Evolutionary conservation across 2,113 vertebrate genomes (phyloP), one percentile per base, ranked within the genome.

Genomic region (Neoarius graeffei): DNA sequence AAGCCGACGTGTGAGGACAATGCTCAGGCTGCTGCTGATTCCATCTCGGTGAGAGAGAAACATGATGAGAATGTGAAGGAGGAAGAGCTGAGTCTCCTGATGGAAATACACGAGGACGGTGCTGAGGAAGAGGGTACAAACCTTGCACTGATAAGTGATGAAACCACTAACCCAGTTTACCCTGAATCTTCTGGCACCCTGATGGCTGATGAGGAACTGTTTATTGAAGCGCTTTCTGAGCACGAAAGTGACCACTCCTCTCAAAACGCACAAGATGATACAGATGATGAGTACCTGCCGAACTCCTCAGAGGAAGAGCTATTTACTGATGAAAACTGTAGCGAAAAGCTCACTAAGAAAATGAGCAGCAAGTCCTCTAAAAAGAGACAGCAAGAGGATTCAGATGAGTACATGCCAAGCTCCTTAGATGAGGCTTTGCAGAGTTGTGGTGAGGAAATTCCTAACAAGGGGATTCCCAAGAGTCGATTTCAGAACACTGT

Each of bases 401-500:
- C 59, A 0, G 54, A 79, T 15, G 48, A 35, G 35, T 66, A 62
- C 27, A n/a, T 54, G 48, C 11, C 50, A 5, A 77, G 73, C 57
- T 80, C 83, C 52, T 73, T 50, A 1, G 62, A 86, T 9, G 73
- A 85, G 11, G 10, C 42, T 17, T 62, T 27, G 35, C 57, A 64
- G 20, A 76, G 66, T n/a, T 76, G 69, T 1, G 71, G 52, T 9
- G 60, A 80, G 19, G 71, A 79, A 5, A 27, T n/a, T 23, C 67
- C 74, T 66, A 59, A 80, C 0, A 19, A 19, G 13, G 85, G 60
- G 19, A 19, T 23, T 25, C 6, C 27, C 14, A 77, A 62, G 25
- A 79, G 66, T 25, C 74, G 42, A 11, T 86, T 81, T 23, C 85
- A 86, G 62, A 86, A 86, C 77, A 59, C 77, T 17, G 81, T 86